Conservation (phyloP, 2,888 invertebrate genomes). For the Cheilosia vernalis region DNA sequence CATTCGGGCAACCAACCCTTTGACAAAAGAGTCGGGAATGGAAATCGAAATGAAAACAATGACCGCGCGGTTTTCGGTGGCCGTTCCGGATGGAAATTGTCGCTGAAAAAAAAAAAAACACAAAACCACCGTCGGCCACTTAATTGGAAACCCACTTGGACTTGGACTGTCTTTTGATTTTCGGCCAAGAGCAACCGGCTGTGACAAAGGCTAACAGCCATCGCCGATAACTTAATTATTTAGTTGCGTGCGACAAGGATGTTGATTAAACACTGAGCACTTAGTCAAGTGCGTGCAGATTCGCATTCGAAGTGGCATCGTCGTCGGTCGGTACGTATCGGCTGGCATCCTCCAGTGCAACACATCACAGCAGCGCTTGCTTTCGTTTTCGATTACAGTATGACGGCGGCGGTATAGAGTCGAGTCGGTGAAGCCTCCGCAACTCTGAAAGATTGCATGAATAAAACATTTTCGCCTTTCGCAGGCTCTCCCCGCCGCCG, state of each 20-base stretch:
- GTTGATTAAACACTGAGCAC: constrained; percentile 78
- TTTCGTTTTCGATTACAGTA: constrained; percentile 52
- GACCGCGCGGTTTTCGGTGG: constrained; percentile 23
- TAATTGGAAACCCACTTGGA: constrained; percentile 41
- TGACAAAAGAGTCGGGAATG: constrained; percentile 49
- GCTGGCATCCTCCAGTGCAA: constrained; percentile 35
- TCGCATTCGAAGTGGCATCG: constrained; percentile 67
- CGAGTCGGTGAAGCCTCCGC: neutral
- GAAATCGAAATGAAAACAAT: constrained; percentile 67
- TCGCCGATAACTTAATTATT: constrained; percentile 78
- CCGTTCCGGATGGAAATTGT: constrained; percentile 22
- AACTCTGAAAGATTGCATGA: constrained; percentile 67
- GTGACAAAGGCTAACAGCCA: constrained; percentile 53
- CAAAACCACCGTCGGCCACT: constrained; percentile 30
- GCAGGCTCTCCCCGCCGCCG: constrained; percentile 18
- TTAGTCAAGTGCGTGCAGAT: constrained; percentile 78
- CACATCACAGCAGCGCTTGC: constrained; percentile 44
- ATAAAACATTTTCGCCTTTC: constrained; percentile 70
- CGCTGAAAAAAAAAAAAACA: constrained; percentile 33
- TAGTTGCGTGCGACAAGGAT: constrained; percentile 78
- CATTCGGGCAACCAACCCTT: constrained; percentile 61
- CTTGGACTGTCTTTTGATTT: constrained; percentile 35
- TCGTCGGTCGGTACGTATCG: constrained; percentile 28
- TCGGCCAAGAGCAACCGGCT: constrained; percentile 37
- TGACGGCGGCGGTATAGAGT: neutral